Percentiles rank a stretch among this genome's conserved stretches.
phyloP scores from a whole-genome alignment of 2,113 vertebrate species.

The Numida meleagris region DNA sequence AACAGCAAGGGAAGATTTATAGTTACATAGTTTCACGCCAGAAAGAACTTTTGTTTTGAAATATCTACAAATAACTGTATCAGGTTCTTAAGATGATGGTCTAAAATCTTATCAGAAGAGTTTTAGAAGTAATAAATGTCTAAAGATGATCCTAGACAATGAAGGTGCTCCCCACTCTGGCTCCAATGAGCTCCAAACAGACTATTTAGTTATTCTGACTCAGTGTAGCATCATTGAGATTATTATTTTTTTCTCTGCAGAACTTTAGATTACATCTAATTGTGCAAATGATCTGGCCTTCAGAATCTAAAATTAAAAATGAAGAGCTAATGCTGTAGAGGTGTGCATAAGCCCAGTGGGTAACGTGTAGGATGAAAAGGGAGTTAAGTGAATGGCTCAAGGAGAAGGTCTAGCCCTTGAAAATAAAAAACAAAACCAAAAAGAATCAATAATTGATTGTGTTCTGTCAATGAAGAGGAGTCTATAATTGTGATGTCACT shows the following conservation, averaged over 20 bases:
- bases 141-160: neutral
- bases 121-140: neutral
- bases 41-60: neutral
- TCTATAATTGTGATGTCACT: neutral
- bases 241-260: neutral
- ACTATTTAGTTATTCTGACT: neutral
- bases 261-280: neutral
- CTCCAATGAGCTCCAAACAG: neutral
- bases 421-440: neutral
- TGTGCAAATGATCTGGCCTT: neutral
- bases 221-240: neutral
- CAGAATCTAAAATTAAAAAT: neutral
- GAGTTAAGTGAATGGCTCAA: neutral
- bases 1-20: neutral
- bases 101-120: neutral
- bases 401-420: neutral
- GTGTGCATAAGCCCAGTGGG: fast-evolving
- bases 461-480: neutral
- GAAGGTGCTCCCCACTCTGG: neutral
- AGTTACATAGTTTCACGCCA: neutral
- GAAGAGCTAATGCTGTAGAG: neutral
- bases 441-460: neutral
- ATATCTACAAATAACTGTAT: neutral
- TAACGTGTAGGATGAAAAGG: neutral
- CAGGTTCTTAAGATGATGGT: neutral